Evolutionary conservation across 2,888 invertebrate species (phyloP).

Genomic region (Caenorhabditis doughertyi): DNA sequence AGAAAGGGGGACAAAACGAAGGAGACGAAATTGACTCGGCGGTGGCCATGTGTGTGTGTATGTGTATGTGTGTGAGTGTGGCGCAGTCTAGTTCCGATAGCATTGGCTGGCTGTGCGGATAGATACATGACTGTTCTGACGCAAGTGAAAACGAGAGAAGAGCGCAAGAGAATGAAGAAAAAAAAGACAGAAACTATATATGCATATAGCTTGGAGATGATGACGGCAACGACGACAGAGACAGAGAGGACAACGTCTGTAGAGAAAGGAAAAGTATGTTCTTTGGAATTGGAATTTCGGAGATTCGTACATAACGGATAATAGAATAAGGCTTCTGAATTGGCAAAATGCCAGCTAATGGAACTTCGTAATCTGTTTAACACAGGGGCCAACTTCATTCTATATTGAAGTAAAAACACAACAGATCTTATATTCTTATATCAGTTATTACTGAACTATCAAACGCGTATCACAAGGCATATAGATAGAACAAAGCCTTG

Average conservation of each 20-base stretch:
- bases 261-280: constrained; percentile 10
- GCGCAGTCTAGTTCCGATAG: constrained; percentile 64
- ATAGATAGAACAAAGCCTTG: no score
- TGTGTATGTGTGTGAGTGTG: no score
- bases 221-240: constrained; percentile 1
- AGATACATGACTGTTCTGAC: constrained; percentile 64
- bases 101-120: constrained; percentile 39
- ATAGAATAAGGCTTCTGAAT: not conserved
- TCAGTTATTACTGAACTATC: no score
- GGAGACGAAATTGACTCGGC: constrained; percentile 43
- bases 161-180: constrained; percentile 9
- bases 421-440: no score
- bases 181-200: constrained; percentile 57
- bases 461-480: no score
- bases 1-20: constrained; percentile 23
- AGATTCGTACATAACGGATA: constrained; percentile 21
- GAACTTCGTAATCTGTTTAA: not conserved
- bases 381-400: not conserved
- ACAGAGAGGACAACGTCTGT: not conserved
- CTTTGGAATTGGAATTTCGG: constrained; percentile 12
- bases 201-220: constrained; percentile 44
- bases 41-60: constrained; percentile 27
- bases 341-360: constrained; percentile 3
- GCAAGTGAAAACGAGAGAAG: constrained; percentile 56
- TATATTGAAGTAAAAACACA: no score